phyloP scores from a whole-genome alignment of 2,113 vertebrate species.

The Pungitius pungitius region DNA sequence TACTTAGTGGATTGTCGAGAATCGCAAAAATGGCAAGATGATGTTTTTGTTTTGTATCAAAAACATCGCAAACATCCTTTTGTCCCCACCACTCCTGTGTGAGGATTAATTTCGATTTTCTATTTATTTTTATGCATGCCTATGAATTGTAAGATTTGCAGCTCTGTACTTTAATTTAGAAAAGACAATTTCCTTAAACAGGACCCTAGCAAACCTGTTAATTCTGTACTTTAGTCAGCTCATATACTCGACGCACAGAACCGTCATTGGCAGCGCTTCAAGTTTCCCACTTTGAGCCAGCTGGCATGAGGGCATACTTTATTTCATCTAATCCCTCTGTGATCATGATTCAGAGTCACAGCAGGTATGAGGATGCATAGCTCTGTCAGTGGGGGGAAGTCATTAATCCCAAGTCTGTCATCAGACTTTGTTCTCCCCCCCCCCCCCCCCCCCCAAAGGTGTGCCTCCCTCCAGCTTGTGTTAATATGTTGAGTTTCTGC shows the following conservation, averaged over 20 bases:
- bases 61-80: background rate
- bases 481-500: background rate
- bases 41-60: background rate
- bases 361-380: constrained; percentile 49
- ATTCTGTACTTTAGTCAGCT: constrained; percentile 20
- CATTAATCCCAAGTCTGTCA: constrained; percentile 47
- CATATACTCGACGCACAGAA: constrained; percentile 8
- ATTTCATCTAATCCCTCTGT: constrained; percentile 65
- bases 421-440: constrained; percentile 24
- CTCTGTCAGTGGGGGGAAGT: constrained; percentile 38
- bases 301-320: constrained; percentile 62
- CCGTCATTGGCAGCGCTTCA: constrained; percentile 53
- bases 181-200: background rate
- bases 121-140: background rate
- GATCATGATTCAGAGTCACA: constrained; percentile 38
- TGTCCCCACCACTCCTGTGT: background rate
- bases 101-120: too few relatives aligned
- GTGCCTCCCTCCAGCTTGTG: background rate
- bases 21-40: background rate
- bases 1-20: background rate
- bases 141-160: background rate
- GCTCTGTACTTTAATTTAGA: background rate
- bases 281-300: constrained; percentile 53
- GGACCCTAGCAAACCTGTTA: background rate
- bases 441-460: too few relatives aligned